A percentile compares a stretch with the other conserved stretches of the same genome.
Conservation (phyloP, 1,140 invertebrate genomes). For the Brachionus rubens region DNA sequence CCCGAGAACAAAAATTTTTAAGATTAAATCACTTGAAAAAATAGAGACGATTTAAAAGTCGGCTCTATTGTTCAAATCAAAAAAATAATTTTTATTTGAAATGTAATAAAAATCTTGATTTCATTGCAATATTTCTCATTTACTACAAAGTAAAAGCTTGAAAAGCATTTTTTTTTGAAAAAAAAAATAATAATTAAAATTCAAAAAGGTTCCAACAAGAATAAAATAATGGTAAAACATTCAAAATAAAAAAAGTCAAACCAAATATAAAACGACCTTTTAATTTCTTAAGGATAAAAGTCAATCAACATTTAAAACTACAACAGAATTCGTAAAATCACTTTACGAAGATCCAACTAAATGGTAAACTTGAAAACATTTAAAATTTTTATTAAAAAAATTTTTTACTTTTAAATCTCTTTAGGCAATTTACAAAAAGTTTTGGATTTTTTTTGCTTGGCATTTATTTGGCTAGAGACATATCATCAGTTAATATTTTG, state of each 20-base stretch:
- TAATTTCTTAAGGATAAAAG: neutral
- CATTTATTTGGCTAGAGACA: conserved; percentile 46
- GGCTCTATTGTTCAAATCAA: neutral
- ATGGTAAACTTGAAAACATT: conserved; percentile 32
- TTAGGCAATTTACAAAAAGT: conserved; percentile 45
- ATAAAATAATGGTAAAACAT: too few species aligned
- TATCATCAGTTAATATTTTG: conserved; percentile 36
- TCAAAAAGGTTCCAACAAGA: too few species aligned
- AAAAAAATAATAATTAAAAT: too few species aligned
- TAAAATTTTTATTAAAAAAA: neutral
- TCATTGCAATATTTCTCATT: too few species aligned
- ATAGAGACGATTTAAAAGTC: conserved; percentile 33
- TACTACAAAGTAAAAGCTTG: too few species aligned
- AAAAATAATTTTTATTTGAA: conserved; percentile 40
- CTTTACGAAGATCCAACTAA: conserved; percentile 19
- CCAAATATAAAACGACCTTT: too few species aligned
- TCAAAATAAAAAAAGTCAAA: too few species aligned
- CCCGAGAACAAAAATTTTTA: neutral
- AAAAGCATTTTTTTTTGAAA: too few species aligned
- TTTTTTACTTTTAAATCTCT: neutral
- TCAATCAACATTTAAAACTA: neutral
- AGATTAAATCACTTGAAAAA: too few species aligned
- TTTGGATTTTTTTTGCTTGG: conserved; percentile 44
- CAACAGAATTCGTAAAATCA: conserved; percentile 34
- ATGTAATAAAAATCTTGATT: neutral